phyloP scores from a whole-genome alignment of 2,888 invertebrate species.

The Rhamnusium bicolor region DNA sequence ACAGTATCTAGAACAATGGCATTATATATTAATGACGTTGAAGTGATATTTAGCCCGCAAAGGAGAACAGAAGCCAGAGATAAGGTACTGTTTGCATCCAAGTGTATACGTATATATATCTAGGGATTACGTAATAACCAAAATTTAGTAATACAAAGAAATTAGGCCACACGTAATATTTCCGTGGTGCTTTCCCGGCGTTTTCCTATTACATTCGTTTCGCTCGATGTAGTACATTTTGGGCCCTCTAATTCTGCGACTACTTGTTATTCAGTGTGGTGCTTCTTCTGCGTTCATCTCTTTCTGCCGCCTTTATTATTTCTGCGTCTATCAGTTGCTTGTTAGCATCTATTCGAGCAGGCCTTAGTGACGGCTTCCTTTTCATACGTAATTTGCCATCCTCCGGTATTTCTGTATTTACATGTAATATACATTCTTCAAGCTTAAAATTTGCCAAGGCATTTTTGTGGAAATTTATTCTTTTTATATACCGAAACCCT shows the following conservation, averaged over 20 bases:
- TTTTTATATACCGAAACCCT: constrained; percentile 44
- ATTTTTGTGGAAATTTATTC: constrained; percentile 61
- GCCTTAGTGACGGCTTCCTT: constrained; percentile 50
- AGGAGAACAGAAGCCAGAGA: constrained; percentile 36
- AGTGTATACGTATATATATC: constrained; percentile 49
- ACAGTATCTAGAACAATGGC: constrained; percentile 47
- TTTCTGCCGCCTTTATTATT: constrained; percentile 64
- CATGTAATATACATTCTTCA: constrained; percentile 61
- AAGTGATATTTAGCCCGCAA: constrained; percentile 35
- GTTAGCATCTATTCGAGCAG: constrained; percentile 63
- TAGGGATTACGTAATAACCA: constrained; percentile 43
- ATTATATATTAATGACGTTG: constrained; percentile 43
- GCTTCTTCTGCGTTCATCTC: constrained; percentile 54
- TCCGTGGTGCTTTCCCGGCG: constrained; percentile 52
- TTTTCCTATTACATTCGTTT: constrained; percentile 60
- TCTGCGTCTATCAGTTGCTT: constrained; percentile 67
- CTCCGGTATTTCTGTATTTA: constrained; percentile 64
- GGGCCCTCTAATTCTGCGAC: constrained; percentile 62
- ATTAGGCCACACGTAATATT: constrained; percentile 54
- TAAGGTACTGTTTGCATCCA: constrained; percentile 37
- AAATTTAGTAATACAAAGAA: constrained; percentile 47
- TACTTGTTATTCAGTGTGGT: constrained; percentile 66
- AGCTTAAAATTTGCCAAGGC: constrained; percentile 54
- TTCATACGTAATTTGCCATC: constrained; percentile 63
- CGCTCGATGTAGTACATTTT: constrained; percentile 62